A percentile compares a stretch with the other conserved stretches of the same genome.
These are phyloP conservation scores for Dryadula phaetusa DNA, from an alignment of 2,888 invertebrate species.

Conservation along the genomic window DNA sequence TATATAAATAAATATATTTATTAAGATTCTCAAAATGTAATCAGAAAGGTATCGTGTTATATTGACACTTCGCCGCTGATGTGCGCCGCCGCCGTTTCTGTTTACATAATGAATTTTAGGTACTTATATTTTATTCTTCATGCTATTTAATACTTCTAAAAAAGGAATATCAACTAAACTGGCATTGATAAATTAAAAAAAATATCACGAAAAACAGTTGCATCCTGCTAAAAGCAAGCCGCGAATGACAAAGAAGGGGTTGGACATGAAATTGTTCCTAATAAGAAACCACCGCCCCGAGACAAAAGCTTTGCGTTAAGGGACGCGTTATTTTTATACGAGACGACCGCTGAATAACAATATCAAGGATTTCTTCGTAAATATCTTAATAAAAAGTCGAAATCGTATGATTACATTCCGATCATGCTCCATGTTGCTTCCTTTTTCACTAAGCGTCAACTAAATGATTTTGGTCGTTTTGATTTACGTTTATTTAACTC, in stretches of 20 bases:
- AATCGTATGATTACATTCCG: slow-evolving; percentile 76
- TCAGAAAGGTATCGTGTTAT: too few relatives aligned
- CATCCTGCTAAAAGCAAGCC: slow-evolving; percentile 76
- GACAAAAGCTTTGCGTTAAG: slow-evolving; percentile 76
- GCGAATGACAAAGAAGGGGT: slow-evolving; percentile 78
- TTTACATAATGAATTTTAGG: not conserved
- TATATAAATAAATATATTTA: too few relatives aligned
- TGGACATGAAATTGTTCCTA: slow-evolving; percentile 69
- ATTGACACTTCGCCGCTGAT: too few relatives aligned
- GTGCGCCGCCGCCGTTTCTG: too few relatives aligned
- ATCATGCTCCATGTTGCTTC: slow-evolving; percentile 77
- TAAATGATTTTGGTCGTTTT: slow-evolving; percentile 65
- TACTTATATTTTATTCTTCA: not conserved
- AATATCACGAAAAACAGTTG: slow-evolving; percentile 77
- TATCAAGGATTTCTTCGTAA: slow-evolving; percentile 68
- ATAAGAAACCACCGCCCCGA: slow-evolving; percentile 67
- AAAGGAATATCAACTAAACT: not conserved
- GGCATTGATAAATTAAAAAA: slow-evolving; percentile 61
- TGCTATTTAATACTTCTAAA: not conserved
- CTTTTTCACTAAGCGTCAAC: slow-evolving; percentile 60
- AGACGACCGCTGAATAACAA: slow-evolving; percentile 78
- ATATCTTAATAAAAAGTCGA: slow-evolving; percentile 78
- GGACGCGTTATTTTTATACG: slow-evolving; percentile 80
- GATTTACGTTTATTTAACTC: slow-evolving; percentile 65
- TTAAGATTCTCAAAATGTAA: too few relatives aligned